phyloP scores from a whole-genome alignment of 2,797 vertebrate genomes.

The Melanotaenia trifasciata region DNA sequence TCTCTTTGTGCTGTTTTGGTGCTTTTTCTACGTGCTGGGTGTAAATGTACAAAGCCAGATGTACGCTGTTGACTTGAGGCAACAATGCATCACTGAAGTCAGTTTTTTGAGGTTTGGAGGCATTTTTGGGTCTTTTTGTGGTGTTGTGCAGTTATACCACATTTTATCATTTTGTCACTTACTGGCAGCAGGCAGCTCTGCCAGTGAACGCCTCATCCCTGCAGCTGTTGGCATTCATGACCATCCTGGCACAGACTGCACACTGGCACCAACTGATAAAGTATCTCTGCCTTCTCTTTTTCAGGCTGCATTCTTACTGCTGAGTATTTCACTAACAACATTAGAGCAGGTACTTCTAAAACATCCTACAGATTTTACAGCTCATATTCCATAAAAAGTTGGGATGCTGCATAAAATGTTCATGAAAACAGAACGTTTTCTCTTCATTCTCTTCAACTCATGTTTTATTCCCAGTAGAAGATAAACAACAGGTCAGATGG shows the following conservation, averaged over 20 bases:
- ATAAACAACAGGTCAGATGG: too few relatives aligned
- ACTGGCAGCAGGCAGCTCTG: constrained; percentile 22
- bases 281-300: constrained; percentile 37
- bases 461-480: too few relatives aligned
- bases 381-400: too few relatives aligned
- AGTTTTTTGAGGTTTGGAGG: background rate
- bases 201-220: constrained; percentile 42
- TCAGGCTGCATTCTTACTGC: constrained; percentile 14
- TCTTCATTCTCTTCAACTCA: too few relatives aligned
- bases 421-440: too few relatives aligned
- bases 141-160: background rate
- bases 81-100: background rate
- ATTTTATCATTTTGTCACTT: constrained; percentile 39
- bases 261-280: constrained; percentile 52
- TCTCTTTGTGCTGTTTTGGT: background rate
- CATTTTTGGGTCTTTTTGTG: background rate
- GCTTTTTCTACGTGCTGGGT: background rate
- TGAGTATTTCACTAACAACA: constrained; percentile 1
- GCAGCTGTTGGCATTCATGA: constrained; percentile 53
- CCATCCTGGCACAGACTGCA: constrained; percentile 34
- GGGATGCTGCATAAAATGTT: too few relatives aligned
- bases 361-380: background rate
- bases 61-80: too few relatives aligned
- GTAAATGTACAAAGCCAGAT: too few relatives aligned
- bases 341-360: background rate